Conservation (phyloP, 2,113 vertebrate genomes). For the Colistium nudipinnis region DNA sequence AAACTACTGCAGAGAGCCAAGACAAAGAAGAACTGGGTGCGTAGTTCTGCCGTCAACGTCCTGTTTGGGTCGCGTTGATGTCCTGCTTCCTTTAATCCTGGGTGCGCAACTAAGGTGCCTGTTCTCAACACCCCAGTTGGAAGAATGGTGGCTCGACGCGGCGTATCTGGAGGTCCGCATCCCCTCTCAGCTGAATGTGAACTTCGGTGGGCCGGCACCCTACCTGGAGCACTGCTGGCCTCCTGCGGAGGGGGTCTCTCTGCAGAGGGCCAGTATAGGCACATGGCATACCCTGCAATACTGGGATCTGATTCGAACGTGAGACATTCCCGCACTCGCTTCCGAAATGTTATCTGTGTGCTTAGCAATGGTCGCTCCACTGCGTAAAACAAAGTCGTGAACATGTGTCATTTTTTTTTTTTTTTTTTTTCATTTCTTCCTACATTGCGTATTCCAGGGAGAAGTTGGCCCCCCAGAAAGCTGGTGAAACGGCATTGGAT, state of each 20-base stretch:
- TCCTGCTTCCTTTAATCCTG: neutral
- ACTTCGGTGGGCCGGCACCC: slow-evolving; percentile 87
- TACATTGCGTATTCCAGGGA: slow-evolving; percentile 84
- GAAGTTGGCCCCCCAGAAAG: slow-evolving; percentile 85
- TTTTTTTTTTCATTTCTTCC: slow-evolving; percentile 14
- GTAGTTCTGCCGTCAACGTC: neutral
- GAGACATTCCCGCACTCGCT: slow-evolving; percentile 35
- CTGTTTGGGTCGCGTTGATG: neutral
- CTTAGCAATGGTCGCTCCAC: neutral
- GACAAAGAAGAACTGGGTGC: slow-evolving; percentile 92
- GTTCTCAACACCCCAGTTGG: slow-evolving; percentile 81
- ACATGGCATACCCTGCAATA: slow-evolving; percentile 88
- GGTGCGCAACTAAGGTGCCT: neutral
- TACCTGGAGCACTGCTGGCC: slow-evolving; percentile 94
- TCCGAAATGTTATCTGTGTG: neutral
- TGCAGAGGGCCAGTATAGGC: slow-evolving; percentile 87
- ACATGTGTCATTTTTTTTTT: neutral
- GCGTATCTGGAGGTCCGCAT: slow-evolving; percentile 91
- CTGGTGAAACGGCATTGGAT: slow-evolving; percentile 83
- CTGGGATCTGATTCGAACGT: slow-evolving; percentile 93
- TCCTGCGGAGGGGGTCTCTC: slow-evolving; percentile 84
- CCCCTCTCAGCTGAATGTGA: slow-evolving; percentile 91
- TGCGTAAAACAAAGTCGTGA: neutral
- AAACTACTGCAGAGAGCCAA: slow-evolving; percentile 91
- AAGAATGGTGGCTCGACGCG: slow-evolving; percentile 95